Base-by-base conservation (phyloP, 2,113 vertebrate species). In the Pyxicephalus adspersus region DNA sequence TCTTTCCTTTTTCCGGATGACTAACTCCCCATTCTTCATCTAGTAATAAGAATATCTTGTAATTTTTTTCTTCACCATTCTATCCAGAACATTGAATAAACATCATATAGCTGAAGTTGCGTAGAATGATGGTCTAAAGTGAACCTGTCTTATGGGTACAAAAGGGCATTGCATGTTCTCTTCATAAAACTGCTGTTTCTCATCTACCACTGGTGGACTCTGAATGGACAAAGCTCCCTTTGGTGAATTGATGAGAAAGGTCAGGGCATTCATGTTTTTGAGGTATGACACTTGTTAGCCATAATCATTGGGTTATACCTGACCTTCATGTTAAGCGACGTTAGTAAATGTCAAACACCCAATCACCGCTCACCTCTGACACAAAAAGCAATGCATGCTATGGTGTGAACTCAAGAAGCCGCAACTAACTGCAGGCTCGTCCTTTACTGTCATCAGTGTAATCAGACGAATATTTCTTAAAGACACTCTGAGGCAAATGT, bases 381-480 rank as follows among this genome's bases (percentile, higher is more conserved):
- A 34, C 45, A 26, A 6, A 38, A 45, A 45, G 38, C 38, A 45
- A 45, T 45, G n/a, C 5, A 51, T 13, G 7, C 23, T 34, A n/a
- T 25, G 0, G 4, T 22, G 70, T 60, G 22, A 22, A 22, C 22
- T 25, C 25, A 61, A 55, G 23, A 50, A 28, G 23, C 23, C 1
- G 60, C 23, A 61, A 81, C 73, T 74, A 25, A 26, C 51, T 65
- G 31, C 0, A 20, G 65, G 78, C 80, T 86, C 83, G 88, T 88
- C 87, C 86, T 90, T 87, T 85, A 71, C 86, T 90, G 88, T 86
- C 85, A 87, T 83, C 77, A 84, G 84, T 83, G 70, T 76, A 82
- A 86, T 85, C 77, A 67, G 83, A 67, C 84, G 87, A 89, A 89
- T 85, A 81, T 84, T 87, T 86, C 86, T 87, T 86, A 85, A 87